Base-by-base conservation (phyloP, 1,140 invertebrate genomes). In the Macrostomum lignano region DNA sequence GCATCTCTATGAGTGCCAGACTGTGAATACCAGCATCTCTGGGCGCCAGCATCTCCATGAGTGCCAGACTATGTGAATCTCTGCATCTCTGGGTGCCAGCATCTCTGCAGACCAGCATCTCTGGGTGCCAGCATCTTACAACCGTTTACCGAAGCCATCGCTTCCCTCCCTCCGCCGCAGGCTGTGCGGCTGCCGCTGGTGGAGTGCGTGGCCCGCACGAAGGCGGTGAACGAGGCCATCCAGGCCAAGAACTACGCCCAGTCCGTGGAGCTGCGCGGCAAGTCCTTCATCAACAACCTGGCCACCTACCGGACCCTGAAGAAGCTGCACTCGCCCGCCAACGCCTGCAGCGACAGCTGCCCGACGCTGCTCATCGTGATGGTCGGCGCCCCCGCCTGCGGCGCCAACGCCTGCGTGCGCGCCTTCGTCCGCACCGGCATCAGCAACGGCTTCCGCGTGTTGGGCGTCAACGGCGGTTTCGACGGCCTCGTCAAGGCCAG, bases 221-320 rank as follows among this genome's bases (percentile, higher is more conserved):
- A 91, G 61, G 75, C 73, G 25, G 82, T 94, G 24, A 70, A 60
- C 36, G 67, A 74, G 60, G 79, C 78, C 21, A 68, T 67, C 66
- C 69, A 71, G 20, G 70, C 78, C 34, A 82, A 76, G 51, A 69
- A 91, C 47, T 94, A 79, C 73, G 73, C 84, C 33, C 60, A 76
- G 33, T 84, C 84, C 9, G 81, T 88, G 1, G 66, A 81, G 58
- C 65, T 94, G 34, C 68, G 86, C 48, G 88, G 88, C 49, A 33
- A 19, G 32, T 33, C 69, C 46, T 98, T 96, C 52, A 70, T 70
- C 36, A 69, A 86, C 37, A 96, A 96, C 57, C 65, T 98, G 46
- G 73, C 82, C 45, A 93, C 81, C 0, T 96, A 94, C 59, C 82
- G 82, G 51, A 76, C 86, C 69, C 61, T 98, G 49, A 88, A 82